These are phyloP conservation scores for Myathropa florea DNA, from an alignment of 2,888 invertebrate genomes.

Conservation along the genomic window DNA sequence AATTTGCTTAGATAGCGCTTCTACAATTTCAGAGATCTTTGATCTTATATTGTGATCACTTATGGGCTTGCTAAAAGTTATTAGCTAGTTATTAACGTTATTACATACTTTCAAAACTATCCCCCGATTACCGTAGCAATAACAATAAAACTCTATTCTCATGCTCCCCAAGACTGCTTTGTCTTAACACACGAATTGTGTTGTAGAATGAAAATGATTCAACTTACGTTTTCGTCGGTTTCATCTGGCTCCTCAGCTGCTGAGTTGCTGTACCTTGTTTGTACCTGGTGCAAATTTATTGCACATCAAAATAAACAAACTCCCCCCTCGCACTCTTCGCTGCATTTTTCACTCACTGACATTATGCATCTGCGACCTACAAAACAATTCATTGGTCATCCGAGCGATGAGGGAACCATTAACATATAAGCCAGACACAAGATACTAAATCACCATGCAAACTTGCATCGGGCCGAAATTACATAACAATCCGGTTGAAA, in stretches of 20 bases:
- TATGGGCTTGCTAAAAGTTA: too few species aligned
- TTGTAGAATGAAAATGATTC: background rate
- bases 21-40: too few species aligned
- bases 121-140: too few species aligned
- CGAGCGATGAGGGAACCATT: conserved; percentile 74
- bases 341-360: background rate
- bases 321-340: background rate
- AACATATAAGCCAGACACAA: conserved; percentile 54
- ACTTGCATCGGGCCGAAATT: conserved; percentile 56
- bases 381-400: conserved; percentile 78
- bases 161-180: background rate
- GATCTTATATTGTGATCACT: too few species aligned
- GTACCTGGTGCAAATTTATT: conserved; percentile 42
- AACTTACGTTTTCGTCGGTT: background rate
- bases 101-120: too few species aligned
- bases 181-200: background rate
- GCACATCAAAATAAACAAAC: conserved; percentile 48
- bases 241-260: background rate
- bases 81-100: too few species aligned
- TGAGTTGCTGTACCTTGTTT: background rate
- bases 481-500: conserved; percentile 63
- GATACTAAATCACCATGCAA: conserved; percentile 36
- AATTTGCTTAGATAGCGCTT: too few species aligned
- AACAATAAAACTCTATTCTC: too few species aligned
- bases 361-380: conserved; percentile 75